Percentiles rank a stretch among this genome's conserved stretches.
Evolutionary conservation across 2,888 invertebrate genomes (phyloP).

Genomic region (Prostheceraeus crozeri): DNA sequence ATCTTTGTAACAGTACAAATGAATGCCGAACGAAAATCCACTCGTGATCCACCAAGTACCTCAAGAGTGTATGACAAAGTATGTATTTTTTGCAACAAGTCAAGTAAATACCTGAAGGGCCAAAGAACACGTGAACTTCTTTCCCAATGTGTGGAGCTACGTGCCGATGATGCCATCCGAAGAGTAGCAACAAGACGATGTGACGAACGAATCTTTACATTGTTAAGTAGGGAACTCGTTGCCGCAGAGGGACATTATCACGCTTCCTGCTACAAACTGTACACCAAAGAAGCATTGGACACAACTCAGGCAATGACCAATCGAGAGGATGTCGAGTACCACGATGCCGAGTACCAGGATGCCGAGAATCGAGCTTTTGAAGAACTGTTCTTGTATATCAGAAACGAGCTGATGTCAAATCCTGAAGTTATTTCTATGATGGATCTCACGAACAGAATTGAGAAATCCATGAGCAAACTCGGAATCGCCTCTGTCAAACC

Average conservation of each 20-base stretch:
- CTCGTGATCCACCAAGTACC: background rate
- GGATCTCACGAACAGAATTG: slow-evolving; percentile 11
- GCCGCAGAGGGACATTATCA: slow-evolving; percentile 14
- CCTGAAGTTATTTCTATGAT: slow-evolving; percentile 1
- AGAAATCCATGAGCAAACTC: background rate
- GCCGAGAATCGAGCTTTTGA: slow-evolving; percentile 5
- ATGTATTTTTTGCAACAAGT: slow-evolving; percentile 16
- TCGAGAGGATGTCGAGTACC: background rate
- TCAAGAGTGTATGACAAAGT: slow-evolving; percentile 12
- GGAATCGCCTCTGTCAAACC: background rate
- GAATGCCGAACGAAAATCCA: too few species aligned
- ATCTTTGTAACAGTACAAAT: too few species aligned
- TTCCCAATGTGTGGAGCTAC: background rate
- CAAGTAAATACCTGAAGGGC: slow-evolving; percentile 21
- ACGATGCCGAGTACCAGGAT: slow-evolving; percentile 4
- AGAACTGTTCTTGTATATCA: slow-evolving; percentile 16
- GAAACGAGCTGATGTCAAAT: slow-evolving; percentile 8
- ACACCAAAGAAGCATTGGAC: background rate
- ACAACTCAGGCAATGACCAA: background rate
- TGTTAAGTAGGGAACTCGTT: slow-evolving; percentile 11
- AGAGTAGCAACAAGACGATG: background rate
- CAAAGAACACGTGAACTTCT: background rate
- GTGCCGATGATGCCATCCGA: slow-evolving; percentile 6
- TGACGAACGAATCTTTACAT: background rate
- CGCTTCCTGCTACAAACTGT: slow-evolving; percentile 4